Evolutionary conservation across 23 tunicate species (phyloP).

Genomic region (Diplosoma virens): DNA sequence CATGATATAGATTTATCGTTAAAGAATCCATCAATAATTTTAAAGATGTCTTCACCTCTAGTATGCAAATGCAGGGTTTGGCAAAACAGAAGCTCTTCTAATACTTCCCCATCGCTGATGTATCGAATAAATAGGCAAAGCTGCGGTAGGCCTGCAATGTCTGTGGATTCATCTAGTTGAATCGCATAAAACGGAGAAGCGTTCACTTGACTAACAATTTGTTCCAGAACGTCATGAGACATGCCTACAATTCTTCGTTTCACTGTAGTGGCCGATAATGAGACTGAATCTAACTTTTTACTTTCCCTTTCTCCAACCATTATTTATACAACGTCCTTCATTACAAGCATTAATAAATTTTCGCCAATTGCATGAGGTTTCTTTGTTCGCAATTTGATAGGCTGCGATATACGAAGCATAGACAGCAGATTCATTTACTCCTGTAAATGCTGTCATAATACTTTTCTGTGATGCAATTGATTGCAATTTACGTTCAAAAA

Average conservation of each 20-base stretch:
- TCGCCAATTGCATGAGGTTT: constrained; percentile 31
- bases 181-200: constrained; percentile 44
- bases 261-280: constrained; percentile 29
- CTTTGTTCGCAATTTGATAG: too few relatives aligned
- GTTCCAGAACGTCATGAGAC: constrained; percentile 45
- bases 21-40: constrained; percentile 21
- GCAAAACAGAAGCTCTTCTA: constrained; percentile 33
- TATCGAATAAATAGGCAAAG: constrained; percentile 40
- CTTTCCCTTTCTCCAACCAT: constrained; percentile 45
- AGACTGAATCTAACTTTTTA: constrained; percentile 34
- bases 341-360: constrained; percentile 10
- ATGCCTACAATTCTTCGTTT: constrained; percentile 30
- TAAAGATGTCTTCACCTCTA: constrained; percentile 48
- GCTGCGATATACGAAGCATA: too few relatives aligned
- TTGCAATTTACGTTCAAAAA: too few relatives aligned
- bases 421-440: too few relatives aligned
- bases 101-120: constrained; percentile 18
- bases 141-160: constrained; percentile 42
- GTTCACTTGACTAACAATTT: constrained; percentile 41
- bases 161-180: constrained; percentile 54
- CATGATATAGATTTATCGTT: constrained; percentile 13
- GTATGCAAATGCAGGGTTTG: constrained; percentile 38
- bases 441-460: too few relatives aligned
- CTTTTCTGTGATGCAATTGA: too few relatives aligned
- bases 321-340: constrained; percentile 38